Base-by-base conservation (phyloP, 2,797 vertebrate genomes). In the Anisognathus igniventris region DNA sequence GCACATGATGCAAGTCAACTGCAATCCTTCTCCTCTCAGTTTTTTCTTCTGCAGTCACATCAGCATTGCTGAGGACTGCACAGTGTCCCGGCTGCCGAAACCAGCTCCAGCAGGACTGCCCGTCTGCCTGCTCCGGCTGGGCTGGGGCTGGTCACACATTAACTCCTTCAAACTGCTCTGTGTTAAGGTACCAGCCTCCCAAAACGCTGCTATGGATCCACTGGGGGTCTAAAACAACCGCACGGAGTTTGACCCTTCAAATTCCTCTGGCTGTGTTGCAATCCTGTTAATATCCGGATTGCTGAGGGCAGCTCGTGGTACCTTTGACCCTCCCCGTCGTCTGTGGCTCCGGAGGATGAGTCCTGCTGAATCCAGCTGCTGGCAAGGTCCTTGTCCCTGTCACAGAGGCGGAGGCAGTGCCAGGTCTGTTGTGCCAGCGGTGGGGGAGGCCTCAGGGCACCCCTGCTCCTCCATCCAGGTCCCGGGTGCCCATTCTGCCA, bases 181-280 rank as follows among this genome's bases (percentile, higher is more conserved):
- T 28, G 48, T 31, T 47, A 39, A 78, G 80, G 70, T 88, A 60
- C 68, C 33, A 45, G n/a, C 58, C 76, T 78, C 73, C 58, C 27
- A 45, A 61, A 73, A 47, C 0, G 0, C 85, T 30, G 68, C 65
- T 71, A 3, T 2, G 6, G 28, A 74, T 57, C 51, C 15, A 0
- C 57, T 28, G 47, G 62, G 75, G 37, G 58, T 70, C 70, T 88
- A 2, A 42, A 62, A 42, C 1, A 4, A 14, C 65, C 0, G 1
- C 56, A 19, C 6, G 91, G 93, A 96, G 72, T 95, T 71, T 93
- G 94, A 95, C 91, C 96, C 58, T 70, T 80, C 45, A 4, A 33
- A 83, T 77, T 91, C 70, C 61, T 77, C 24, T 7, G 8, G 1
- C 11, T 11, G 7, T 96, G 95, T 93, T 18, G 82, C 94, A 95